A percentile compares a stretch with the other conserved stretches of the same genome.
Evolutionary conservation across 2,113 vertebrate genomes (phyloP).

Genomic region (Eupsittula cactorum): DNA sequence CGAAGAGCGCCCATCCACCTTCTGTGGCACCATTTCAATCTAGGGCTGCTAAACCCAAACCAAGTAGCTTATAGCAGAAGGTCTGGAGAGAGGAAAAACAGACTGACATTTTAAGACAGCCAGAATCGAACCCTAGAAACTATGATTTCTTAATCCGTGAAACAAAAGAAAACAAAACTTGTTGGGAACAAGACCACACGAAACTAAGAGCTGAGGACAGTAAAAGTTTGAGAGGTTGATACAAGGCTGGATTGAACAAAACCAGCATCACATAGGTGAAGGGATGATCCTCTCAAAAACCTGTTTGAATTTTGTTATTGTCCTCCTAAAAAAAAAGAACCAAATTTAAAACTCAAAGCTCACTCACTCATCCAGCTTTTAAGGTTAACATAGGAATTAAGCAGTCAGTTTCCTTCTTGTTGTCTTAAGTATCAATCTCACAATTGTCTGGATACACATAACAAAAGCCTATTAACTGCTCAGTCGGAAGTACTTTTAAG

Average conservation of each 20-base stretch:
- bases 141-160: neutral
- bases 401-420: neutral
- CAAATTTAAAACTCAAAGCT: neutral
- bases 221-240: neutral
- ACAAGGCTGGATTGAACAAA: neutral
- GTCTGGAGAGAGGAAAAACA: neutral
- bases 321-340: neutral
- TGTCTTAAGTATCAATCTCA: neutral
- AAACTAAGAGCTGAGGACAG: neutral
- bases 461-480: neutral
- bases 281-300: neutral
- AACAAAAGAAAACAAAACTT: neutral
- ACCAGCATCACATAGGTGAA: neutral
- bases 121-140: neutral
- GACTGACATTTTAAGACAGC: neutral
- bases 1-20: neutral
- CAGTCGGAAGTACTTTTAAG: neutral
- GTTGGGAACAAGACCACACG: neutral
- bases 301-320: neutral
- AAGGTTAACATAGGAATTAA: neutral
- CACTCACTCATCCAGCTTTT: neutral
- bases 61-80: neutral
- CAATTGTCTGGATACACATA: neutral
- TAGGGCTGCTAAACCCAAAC: neutral
- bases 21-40: neutral